Conservation (phyloP, 2,888 invertebrate species). For the Diaphora mendica region DNA sequence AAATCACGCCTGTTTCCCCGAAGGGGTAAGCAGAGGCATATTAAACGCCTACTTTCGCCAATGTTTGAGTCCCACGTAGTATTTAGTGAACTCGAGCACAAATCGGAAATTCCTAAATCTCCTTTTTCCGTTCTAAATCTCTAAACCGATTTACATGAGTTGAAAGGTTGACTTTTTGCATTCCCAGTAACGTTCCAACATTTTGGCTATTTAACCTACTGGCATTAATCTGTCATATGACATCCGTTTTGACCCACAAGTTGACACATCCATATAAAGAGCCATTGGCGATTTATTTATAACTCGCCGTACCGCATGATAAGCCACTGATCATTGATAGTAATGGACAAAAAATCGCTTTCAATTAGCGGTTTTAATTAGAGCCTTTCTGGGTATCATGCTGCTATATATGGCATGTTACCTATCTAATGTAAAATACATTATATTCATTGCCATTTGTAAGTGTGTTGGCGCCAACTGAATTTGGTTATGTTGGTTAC, state of each 20-base stretch:
- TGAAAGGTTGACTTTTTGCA: too few relatives aligned
- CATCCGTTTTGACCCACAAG: slow-evolving; percentile 42
- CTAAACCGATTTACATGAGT: too few relatives aligned
- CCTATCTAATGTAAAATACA: slow-evolving; percentile 1
- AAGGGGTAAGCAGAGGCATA: too few relatives aligned
- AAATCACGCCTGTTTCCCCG: too few relatives aligned
- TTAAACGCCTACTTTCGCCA: too few relatives aligned
- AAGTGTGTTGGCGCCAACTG: slow-evolving; percentile 7
- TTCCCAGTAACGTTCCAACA: too few relatives aligned
- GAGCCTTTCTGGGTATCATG: slow-evolving; percentile 6
- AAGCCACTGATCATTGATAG: slow-evolving; percentile 28
- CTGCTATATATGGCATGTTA: slow-evolving; percentile 1
- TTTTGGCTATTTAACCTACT: slow-evolving; percentile 25
- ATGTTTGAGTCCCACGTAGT: too few relatives aligned
- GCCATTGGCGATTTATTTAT: slow-evolving; percentile 43
- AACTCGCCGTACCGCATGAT: slow-evolving; percentile 23
- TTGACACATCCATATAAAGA: slow-evolving; percentile 47
- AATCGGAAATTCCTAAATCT: too few relatives aligned
- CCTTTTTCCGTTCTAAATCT: too few relatives aligned
- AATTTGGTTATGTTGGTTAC: not conserved
- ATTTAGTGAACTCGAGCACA: too few relatives aligned
- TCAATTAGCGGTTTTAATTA: slow-evolving; percentile 19
- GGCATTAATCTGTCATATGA: not conserved
- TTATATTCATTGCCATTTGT: not conserved
- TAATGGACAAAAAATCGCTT: slow-evolving; percentile 28